Base-by-base conservation (phyloP, 2,888 invertebrate species). In the Amblyjoppa proteus region DNA sequence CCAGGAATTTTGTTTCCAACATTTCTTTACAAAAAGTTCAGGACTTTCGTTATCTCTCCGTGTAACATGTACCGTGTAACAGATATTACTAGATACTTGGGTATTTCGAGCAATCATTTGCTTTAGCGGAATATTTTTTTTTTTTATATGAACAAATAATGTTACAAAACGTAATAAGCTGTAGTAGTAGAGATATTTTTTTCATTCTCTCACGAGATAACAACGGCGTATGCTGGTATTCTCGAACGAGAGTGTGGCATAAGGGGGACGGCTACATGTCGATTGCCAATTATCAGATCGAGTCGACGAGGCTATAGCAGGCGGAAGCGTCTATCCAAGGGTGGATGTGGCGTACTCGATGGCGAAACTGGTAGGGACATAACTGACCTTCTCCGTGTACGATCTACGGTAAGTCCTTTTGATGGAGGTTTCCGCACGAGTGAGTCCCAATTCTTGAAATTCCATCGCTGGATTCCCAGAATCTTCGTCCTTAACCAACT, bases 401-500 rank as follows among this genome's bases (percentile, higher is more conserved):
- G 28, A 38, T 56, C 25, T 38, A 61, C 25, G 70, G 25, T 69
- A 69, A 73, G 49, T 53, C 66, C 81, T 78, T 75, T 78, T 61
- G 34, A 87, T 81, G 75, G 66, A 20, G 71, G 74, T 81, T 81
- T 70, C 61, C 74, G 56, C 76, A 51, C 74, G 74, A 68, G 79
- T 53, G 82, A 68, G 66, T 78, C 69, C 79, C 70, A 73, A 76
- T 79, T 70, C 76, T 80, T 80, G 79, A 82, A 82, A 83, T 83
- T 80, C 74, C 73, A 66, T 49, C 73, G 69, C 78, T 71, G 79
- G 71, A 85, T 82, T 75, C 79, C 71, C 70, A 66, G 66, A 79
- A 75, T 85, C 51, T 49, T 79, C 70, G 74, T 45, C 53, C 74
- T 56, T 76, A 61, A 58, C 45, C 13, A 79, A 66, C 49, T 53